Percentiles rank a stretch among this genome's conserved stretches.
Conservation (phyloP, 2,113 vertebrate genomes). For the Plecotus auritus region DNA sequence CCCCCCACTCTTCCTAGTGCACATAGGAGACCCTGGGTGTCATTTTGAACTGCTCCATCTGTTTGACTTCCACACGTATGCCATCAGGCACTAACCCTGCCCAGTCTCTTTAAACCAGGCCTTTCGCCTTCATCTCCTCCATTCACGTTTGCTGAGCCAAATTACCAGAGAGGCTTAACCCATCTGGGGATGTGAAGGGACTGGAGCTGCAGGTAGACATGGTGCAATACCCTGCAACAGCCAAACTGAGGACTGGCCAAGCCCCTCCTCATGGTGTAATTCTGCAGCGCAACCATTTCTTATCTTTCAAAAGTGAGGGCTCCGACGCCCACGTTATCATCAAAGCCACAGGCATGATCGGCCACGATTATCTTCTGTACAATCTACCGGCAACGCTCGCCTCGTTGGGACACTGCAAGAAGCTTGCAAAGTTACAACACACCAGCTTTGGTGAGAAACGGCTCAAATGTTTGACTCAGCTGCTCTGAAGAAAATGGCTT, state of each 20-base stretch:
- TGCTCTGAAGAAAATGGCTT: background rate
- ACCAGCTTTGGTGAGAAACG: background rate
- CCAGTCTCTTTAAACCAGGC: background rate
- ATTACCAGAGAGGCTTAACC: background rate
- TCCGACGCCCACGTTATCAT: accelerated
- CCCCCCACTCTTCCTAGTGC: too few species aligned
- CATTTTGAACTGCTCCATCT: background rate
- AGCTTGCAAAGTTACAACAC: background rate
- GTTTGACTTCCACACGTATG: background rate
- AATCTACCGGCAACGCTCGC: background rate
- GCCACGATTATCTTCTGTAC: background rate
- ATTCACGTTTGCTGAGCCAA: background rate
- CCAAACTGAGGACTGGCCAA: background rate
- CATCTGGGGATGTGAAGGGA: background rate
- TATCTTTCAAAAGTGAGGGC: background rate
- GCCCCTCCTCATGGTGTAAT: background rate
- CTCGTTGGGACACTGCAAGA: accelerated
- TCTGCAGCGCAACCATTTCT: background rate
- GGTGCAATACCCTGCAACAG: background rate
- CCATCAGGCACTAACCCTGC: background rate
- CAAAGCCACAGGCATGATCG: accelerated
- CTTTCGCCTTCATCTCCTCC: background rate
- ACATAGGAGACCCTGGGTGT: background rate
- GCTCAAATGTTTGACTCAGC: background rate
- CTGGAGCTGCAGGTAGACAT: background rate